Evolutionary conservation across 2,888 invertebrate species (phyloP), one percentile per base, ranked within the genome.

Genomic region (Chironomus riparius): DNA sequence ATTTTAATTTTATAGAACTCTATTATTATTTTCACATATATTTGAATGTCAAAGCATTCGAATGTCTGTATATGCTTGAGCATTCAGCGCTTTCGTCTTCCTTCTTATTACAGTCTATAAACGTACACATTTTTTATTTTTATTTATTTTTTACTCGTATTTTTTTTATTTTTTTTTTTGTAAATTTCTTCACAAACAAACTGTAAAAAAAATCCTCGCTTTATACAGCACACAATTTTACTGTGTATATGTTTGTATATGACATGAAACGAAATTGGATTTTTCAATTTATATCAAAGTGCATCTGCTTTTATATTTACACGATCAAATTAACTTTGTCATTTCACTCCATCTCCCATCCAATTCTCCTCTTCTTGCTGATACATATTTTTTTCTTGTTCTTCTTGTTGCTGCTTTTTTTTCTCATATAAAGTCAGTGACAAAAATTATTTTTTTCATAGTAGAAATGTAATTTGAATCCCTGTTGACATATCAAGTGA

Each of bases 321-420:
- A 56, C 56, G 18, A 56, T 56, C 22, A 48, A 56, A 70, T 56
- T 70, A 70, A 6, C 50, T 70, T 47, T 70, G 70, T 50, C 22
- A 24, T 70, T 70, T 70, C n/a, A 70, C 50, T 65, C 65, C 56
- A 15, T 56, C 65, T 65, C 15, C 21, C 65, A 50, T 70, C 15
- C 15, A 10, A 38, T 38, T 10, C 38, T 38, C 38, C 10, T 38
- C 38, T 38, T 38, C 38, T 38, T 38, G 38, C 38, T 38, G 38
- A 38, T 38, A 38, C 38, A 38, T 38, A 38, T 38, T 38, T 38
- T 28, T 28, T 28, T n/a, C n/a, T 5, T 38, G 38, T 38, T 38
- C 38, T 38, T 38, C 10, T 38, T 38, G 28, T 5, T 28, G 28
- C 3, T 28, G 38, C 38, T 38, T 10, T 10, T 38, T 38, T 28